A percentile compares a stretch with the other conserved stretches of the same genome.
phyloP scores from a whole-genome alignment of 1,140 invertebrate genomes.

The Bilobella aurantiaca region DNA sequence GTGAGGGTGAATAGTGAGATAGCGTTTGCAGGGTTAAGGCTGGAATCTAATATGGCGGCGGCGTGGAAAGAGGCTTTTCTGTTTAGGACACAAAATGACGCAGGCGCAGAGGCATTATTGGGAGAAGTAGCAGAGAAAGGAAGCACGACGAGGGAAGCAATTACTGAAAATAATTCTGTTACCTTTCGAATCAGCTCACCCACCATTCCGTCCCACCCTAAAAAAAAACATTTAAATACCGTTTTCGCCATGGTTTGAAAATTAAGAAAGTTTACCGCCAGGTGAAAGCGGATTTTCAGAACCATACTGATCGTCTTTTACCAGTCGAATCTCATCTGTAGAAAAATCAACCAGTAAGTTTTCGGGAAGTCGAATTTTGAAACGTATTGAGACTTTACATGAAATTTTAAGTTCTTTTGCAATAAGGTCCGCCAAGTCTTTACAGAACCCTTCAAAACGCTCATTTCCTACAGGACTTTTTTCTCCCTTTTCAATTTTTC shows the following conservation, averaged over 20 bases:
- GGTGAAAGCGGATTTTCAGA: constrained; percentile 26
- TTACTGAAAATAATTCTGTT: constrained; percentile 12
- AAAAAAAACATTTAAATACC: not conserved
- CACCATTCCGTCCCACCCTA: constrained; percentile 34
- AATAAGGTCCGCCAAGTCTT: constrained; percentile 77
- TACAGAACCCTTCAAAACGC: constrained; percentile 83
- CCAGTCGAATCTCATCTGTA: constrained; percentile 28
- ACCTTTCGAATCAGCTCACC: constrained; percentile 32
- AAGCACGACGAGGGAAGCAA: not conserved
- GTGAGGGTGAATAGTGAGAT: not conserved
- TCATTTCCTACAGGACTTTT: constrained; percentile 56
- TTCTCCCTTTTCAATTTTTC: constrained; percentile 52
- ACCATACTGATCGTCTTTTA: constrained; percentile 31
- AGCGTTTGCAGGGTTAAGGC: too few relatives aligned
- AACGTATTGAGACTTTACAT: constrained; percentile 52
- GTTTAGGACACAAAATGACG: not conserved
- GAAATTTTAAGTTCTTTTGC: constrained; percentile 71
- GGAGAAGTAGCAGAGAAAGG: not conserved
- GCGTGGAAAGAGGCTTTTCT: constrained; percentile 8
- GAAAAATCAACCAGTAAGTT: not conserved
- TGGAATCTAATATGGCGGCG: not conserved
- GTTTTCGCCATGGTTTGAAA: not conserved
- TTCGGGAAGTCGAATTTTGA: not conserved
- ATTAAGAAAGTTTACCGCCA: constrained; percentile 2
- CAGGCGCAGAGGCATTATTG: not conserved